Evolutionary conservation across 1,140 invertebrate genomes (phyloP), one percentile per base, ranked within the genome.

Genomic region (Aphelenchoides fujianensis): DNA sequence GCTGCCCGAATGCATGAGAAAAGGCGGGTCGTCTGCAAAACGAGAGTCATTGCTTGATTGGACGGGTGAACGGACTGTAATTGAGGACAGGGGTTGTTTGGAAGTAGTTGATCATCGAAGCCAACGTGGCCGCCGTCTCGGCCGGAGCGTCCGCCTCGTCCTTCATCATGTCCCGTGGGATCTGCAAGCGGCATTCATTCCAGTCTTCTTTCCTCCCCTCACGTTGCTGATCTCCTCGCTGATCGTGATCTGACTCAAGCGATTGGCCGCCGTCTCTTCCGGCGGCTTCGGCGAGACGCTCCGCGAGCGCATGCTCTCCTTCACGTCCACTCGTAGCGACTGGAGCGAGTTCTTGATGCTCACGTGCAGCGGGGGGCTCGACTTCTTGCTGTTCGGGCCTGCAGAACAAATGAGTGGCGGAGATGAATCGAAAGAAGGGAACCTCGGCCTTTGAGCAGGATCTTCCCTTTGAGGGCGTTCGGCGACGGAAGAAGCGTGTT

Each of bases 11-110:
- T 74, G 73, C 73, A 74, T 74, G 32, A 67, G 52, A 36, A 37
- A 75, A 7, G 69, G 34, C 1, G 73, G 73, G n/a, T 76, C 73
- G 28, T 75, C 73, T 74, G 36, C n/a, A 77, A 16, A 27, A 72
- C 23, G 27, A 66, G 55, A 27, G 53, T 30, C n/a, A 16, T 36
- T 66, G 36, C 37, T 31, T 54, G 5, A 9, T 53, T 5, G 23
- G 3, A 35, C 9, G 23, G 30, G 30, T 52, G 3, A 27, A 30
- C 57, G 37, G 41, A 74, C 72, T 30, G 3, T 35, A 28, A 2
- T 57, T 66, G 12, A 73, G 34, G 34, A 37, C 70, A 23, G 34
- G 34, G 1, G 73, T 74, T 12, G 73, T 74, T 76, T 74, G 73
- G 30, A 74, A 74, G 32, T 74, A 74, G 34, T 76, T 74, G 2